Base-by-base conservation (phyloP, 1,140 invertebrate species). In the Andrena cerasifolii region DNA sequence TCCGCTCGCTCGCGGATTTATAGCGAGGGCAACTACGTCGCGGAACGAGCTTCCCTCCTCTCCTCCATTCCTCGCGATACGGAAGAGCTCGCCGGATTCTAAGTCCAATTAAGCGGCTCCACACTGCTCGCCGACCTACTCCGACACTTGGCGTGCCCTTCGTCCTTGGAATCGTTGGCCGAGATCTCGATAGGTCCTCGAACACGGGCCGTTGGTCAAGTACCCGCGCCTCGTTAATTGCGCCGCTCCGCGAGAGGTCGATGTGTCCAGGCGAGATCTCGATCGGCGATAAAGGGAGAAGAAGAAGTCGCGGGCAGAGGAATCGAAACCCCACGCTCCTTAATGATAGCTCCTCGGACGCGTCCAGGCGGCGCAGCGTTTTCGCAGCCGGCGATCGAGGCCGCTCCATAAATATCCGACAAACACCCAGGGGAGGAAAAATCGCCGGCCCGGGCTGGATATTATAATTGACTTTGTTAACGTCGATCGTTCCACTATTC, bases 1-100 rank as follows among this genome's bases (percentile, higher is more conserved):
- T 83, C 73, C 77, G 61, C 75, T 59, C 47, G 73, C 59, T 61
- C 77, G 72, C 58, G 72, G 66, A 82, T 86, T 84, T 81, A 85
- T 67, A 47, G 51, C 43, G 43, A 26, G 4, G 36, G 47, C 31
- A 53, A 67, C 47, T 4, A 47, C n/a, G 18, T 21, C 59, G 12
- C 45, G n/a, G 53, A 24, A 36, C 47, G 3, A n/a, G 36, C 1
- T 21, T 5, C 21, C n/a, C 14, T 8, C 26, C 24, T n/a, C n/a
- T n/a, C n/a, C 8, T 16, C 7, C 6, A 33, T 33, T 33, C 12
- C 5, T 12, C 28, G 12, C 16, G 28, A 33, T 31, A 58, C n/a
- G 49, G 21, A 51, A 6, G n/a, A 24, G 24, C n/a, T 49, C 6
- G 10, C 43, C 43, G 43, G n/a, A 0, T 21, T 7, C 7, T 51